These are phyloP conservation scores for Eupithecia insigniata DNA, from an alignment of 2,888 invertebrate species.

Conservation along the genomic window DNA sequence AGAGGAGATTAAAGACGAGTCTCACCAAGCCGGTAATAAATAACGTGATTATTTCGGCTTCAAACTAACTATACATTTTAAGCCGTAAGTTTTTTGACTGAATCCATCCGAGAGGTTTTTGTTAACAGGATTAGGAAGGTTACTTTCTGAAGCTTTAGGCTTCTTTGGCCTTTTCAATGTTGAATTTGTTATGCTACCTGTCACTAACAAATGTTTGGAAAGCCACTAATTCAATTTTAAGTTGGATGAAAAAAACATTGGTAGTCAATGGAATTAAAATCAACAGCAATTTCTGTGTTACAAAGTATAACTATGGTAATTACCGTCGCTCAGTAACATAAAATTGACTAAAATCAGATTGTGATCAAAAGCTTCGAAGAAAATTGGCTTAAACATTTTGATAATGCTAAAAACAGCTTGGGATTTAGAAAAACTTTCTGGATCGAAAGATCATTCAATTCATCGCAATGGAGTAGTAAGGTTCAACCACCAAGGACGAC, in stretches of 20 bases:
- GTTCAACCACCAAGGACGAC: constrained; percentile 44
- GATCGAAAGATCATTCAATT: constrained; percentile 28
- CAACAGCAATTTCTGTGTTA: constrained; percentile 17
- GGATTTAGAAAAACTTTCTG: constrained; percentile 3
- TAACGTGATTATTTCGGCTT: constrained; percentile 82
- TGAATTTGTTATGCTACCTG: constrained; percentile 48
- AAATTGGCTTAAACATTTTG: neutral
- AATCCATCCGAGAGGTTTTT: constrained; percentile 67
- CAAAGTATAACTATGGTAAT: neutral
- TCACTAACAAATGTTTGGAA: constrained; percentile 42
- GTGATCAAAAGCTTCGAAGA: neutral
- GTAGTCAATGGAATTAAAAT: constrained; percentile 26
- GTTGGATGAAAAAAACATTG: constrained; percentile 25
- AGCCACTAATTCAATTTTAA: constrained; percentile 40
- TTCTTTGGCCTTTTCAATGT: constrained; percentile 35
- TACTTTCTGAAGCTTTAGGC: constrained; percentile 37
- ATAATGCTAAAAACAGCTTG: neutral
- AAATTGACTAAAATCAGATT: neutral
- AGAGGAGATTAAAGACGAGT: constrained; percentile 78
- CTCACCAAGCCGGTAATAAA: constrained; percentile 76
- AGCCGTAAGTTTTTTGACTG: constrained; percentile 66
- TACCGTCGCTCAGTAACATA: neutral
- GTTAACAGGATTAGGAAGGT: constrained; percentile 68
- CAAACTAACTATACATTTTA: constrained; percentile 66
- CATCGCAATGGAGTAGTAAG: constrained; percentile 21